Conservation (phyloP, 2,797 vertebrate species). For the Columba guinea region DNA sequence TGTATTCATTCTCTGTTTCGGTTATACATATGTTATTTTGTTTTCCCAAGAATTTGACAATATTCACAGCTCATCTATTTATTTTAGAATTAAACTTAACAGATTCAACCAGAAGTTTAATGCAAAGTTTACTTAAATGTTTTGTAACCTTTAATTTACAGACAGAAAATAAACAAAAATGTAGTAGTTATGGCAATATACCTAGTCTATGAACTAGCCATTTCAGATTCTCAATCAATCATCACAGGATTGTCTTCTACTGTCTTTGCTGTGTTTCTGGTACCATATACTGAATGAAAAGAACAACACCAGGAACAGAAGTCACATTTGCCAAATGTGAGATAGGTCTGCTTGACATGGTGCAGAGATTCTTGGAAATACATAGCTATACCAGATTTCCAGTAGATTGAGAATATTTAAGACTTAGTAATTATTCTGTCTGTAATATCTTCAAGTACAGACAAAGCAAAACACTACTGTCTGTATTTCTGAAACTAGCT, state of each 20-base stretch:
- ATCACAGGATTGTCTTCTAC: neutral
- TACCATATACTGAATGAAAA: neutral
- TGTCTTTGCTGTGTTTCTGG: neutral
- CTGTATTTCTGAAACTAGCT: neutral
- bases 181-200: neutral
- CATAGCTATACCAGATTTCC: neutral
- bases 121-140: neutral
- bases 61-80: neutral
- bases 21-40: neutral
- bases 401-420: neutral
- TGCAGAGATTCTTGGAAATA: neutral
- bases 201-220: neutral
- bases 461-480: neutral
- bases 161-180: neutral
- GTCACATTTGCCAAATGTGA: neutral
- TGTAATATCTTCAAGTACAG: neutral
- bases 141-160: neutral
- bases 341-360: neutral
- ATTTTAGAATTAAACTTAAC: neutral
- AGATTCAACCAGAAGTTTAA: neutral
- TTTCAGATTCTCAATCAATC: neutral
- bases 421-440: neutral
- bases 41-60: neutral
- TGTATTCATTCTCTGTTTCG: neutral
- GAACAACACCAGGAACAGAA: neutral